phyloP scores from a whole-genome alignment of 2,888 invertebrate genomes.

The Cosmia trapezina region DNA sequence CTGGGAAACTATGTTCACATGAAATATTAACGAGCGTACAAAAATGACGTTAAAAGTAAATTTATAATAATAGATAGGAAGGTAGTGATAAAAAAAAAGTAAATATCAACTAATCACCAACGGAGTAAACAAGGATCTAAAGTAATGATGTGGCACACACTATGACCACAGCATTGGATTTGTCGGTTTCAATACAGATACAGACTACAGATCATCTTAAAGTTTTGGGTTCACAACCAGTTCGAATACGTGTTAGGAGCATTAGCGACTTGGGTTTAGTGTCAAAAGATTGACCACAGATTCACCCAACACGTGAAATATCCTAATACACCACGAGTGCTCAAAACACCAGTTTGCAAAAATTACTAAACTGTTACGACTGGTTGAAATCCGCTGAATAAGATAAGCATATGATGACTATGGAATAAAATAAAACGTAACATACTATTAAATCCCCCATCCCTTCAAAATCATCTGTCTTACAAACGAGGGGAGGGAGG shows the following conservation, averaged over 20 bases:
- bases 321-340: not conserved
- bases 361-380: too few relatives aligned
- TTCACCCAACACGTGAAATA: not conserved
- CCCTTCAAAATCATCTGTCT: slow-evolving; percentile 27
- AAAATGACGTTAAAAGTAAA: too few relatives aligned
- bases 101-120: too few relatives aligned
- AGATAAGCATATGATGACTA: not conserved
- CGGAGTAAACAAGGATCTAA: too few relatives aligned
- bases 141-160: too few relatives aligned
- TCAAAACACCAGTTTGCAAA: not conserved
- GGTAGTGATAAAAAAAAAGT: too few relatives aligned
- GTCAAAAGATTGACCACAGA: not conserved
- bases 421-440: slow-evolving; percentile 5
- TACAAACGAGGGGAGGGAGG: not conserved
- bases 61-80: too few relatives aligned
- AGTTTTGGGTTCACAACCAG: not conserved
- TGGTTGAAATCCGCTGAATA: not conserved
- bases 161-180: not conserved
- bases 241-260: not conserved
- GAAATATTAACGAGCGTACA: too few relatives aligned
- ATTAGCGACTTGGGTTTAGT: not conserved
- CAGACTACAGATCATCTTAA: not conserved
- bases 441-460: not conserved
- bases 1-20: too few relatives aligned
- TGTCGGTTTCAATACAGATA: not conserved